Base-by-base conservation (phyloP, 2,888 invertebrate species). In the Sinotaia quadrata region DNA sequence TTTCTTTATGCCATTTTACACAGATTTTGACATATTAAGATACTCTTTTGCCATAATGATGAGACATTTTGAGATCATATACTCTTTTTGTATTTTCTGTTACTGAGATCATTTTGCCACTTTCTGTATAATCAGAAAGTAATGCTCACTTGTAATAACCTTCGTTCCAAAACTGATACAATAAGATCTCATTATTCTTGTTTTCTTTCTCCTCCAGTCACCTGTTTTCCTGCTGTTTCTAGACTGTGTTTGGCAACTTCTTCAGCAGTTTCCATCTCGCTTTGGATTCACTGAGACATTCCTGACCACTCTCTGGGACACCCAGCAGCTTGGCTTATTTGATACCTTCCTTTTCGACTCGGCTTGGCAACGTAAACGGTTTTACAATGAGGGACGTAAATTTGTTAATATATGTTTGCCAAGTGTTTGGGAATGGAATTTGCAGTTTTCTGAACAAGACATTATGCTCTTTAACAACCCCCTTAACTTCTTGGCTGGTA, bases 231-330 rank as follows among this genome's bases (percentile, higher is more conserved):
- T 97, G 57, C 90, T 98, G 59, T 97, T 95, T 89, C 91, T 98
- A 79, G 98, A 98, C 89, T 95, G 96, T 88, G 93, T 94, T 66
- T 96, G 96, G 95, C 98, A 98, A 90, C 90, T 98, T 62, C 89
- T 93, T 78, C 92, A 93, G 79, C 97, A 97, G 89, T 95, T 93
- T 89, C 96, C 96, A 0, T 91, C 93, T 0, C 92, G 93, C 78
- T 97, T 98, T 89, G 95, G 96, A 89, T 96, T 95, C 90, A 93
- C 95, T 24, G 95, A 96, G 89, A 95, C 94, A 0, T 96, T 96
- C 89, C 91, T 98, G 77, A 95, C 95, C 0, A 93, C 95, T 0
- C 87, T 98, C 33, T 97, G 97, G 96, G 97, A 98, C 89, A 92
- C 94, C 36, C 92, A 93, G 18, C 94, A 95, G 82, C 91, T 95